Conservation (phyloP, 2,888 invertebrate genomes). For the Aphodius granarius region DNA sequence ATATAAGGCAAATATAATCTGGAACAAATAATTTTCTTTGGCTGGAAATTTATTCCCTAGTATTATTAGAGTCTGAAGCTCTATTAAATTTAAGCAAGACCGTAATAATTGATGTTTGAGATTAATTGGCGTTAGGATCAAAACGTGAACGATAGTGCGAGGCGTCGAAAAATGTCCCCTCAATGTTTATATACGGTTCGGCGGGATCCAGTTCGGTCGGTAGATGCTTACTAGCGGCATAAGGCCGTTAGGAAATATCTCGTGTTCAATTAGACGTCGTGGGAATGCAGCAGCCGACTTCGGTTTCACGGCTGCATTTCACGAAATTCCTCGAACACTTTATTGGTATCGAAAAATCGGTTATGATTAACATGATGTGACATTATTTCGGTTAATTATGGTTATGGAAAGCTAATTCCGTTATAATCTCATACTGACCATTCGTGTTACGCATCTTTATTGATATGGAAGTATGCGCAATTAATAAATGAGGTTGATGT, state of each 20-base stretch:
- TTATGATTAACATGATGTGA: not conserved
- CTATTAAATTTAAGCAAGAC: no score
- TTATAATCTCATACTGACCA: not conserved
- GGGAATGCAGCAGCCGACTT: not conserved
- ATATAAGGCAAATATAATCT: no score
- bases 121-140: no score
- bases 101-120: no score
- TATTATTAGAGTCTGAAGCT: no score
- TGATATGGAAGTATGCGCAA: not conserved
- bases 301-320: not conserved
- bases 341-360: not conserved
- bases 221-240: not conserved
- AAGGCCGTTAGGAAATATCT: conserved; percentile 10
- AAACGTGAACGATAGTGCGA: no score
- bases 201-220: not conserved
- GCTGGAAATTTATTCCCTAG: no score
- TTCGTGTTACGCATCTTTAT: not conserved
- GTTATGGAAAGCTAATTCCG: not conserved
- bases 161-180: conserved; percentile 1
- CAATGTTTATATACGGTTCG: conserved; percentile 8
- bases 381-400: not conserved
- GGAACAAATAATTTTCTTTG: no score
- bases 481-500: not conserved
- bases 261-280: conserved; percentile 13
- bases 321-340: not conserved